phyloP scores from a whole-genome alignment of 2,888 invertebrate genomes.

The Papilio gigon region DNA sequence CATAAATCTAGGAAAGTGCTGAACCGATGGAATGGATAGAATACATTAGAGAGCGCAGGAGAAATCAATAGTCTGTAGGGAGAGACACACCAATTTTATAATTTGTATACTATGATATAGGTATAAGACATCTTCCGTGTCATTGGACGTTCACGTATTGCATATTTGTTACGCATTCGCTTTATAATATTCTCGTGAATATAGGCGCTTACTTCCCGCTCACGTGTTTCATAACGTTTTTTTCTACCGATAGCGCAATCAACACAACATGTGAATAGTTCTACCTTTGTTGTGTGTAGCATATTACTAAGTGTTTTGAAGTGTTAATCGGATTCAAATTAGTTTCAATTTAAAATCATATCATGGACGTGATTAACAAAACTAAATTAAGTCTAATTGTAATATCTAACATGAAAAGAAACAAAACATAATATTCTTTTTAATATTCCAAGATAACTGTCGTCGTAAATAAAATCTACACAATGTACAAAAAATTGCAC shows the following conservation, averaged over 20 bases:
- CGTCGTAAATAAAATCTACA: background rate
- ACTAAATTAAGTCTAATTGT: too few species aligned
- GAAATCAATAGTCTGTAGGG: background rate
- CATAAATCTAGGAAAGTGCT: constrained; percentile 29
- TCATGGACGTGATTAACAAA: too few species aligned
- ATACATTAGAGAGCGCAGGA: background rate
- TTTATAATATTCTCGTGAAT: background rate
- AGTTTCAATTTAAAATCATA: too few species aligned
- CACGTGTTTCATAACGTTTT: background rate
- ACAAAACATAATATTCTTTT: too few species aligned
- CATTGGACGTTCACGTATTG: background rate
- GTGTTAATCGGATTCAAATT: too few species aligned
- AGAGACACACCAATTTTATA: too few species aligned
- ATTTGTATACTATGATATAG: too few species aligned
- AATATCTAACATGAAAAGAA: too few species aligned
- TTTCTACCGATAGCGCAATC: background rate
- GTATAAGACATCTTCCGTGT: background rate
- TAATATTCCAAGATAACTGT: too few species aligned
- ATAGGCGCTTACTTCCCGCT: constrained; percentile 3
- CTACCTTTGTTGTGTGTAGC: too few species aligned
- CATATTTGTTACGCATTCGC: constrained; percentile 1
- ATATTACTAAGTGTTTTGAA: too few species aligned
- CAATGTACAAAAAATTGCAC: background rate
- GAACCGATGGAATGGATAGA: constrained; percentile 17
- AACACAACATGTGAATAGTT: background rate